A percentile compares a stretch with the other conserved stretches of the same genome.
phyloP scores from a whole-genome alignment of 2,888 invertebrate species.

The Protula sp. region DNA sequence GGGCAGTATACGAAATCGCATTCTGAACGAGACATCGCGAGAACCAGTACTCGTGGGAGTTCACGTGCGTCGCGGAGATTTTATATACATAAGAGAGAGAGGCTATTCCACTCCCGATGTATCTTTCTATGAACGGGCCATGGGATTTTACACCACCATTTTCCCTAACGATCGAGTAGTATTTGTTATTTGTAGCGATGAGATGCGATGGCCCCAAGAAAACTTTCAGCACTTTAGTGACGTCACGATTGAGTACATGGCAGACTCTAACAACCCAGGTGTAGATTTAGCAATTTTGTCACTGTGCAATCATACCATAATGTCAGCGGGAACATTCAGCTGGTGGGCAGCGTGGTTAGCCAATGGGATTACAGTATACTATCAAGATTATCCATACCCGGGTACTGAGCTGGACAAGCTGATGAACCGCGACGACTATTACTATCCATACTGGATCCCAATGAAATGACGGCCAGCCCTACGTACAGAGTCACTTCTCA shows the following conservation, averaged over 20 bases:
- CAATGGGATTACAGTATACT: slow-evolving; percentile 5
- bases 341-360: slow-evolving; percentile 12
- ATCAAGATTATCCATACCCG: slow-evolving; percentile 3
- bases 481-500: no score
- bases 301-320: slow-evolving; percentile 7
- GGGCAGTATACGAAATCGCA: no score
- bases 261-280: background rate
- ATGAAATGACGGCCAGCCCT: background rate
- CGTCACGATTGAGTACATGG: background rate
- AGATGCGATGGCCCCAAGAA: slow-evolving; percentile 1
- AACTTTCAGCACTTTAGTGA: background rate
- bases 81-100: background rate
- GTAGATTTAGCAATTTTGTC: slow-evolving; percentile 6
- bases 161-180: background rate
- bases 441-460: slow-evolving; percentile 4
- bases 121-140: background rate
- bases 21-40: no score
- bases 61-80: slow-evolving; percentile 8
- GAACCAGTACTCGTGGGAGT: no score
- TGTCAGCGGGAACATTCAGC: slow-evolving; percentile 11
- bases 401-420: background rate
- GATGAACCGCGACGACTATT: slow-evolving; percentile 3
- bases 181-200: slow-evolving; percentile 9
- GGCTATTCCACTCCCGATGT: slow-evolving; percentile 1
- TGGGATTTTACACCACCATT: background rate